These are phyloP conservation scores for Charanyca ferruginea DNA, from an alignment of 2,888 invertebrate genomes.

Conservation along the genomic window DNA sequence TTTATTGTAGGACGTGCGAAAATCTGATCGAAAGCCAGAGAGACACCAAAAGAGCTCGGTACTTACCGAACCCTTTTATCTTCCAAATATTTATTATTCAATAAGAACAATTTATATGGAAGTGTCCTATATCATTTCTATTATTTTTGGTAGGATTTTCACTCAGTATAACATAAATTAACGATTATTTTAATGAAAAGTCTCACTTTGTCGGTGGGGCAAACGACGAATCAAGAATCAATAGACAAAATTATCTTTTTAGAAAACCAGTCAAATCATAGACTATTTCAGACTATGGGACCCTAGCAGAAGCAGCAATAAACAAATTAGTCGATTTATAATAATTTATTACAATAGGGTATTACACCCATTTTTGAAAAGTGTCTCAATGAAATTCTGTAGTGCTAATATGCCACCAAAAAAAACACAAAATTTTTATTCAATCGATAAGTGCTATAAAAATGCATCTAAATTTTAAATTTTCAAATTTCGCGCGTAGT, in stretches of 20 bases:
- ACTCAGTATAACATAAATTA: conserved; percentile 74
- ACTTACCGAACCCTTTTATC: conserved; percentile 57
- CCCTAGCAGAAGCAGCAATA: background rate
- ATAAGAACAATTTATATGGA: conserved; percentile 39
- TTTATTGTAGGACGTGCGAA: conserved; percentile 84
- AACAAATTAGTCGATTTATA: conserved; percentile 29
- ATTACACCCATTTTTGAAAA: too few species aligned
- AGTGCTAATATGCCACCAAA: too few species aligned
- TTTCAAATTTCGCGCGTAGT: too few species aligned
- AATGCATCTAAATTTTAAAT: too few species aligned
- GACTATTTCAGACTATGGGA: conserved; percentile 23
- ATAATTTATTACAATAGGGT: too few species aligned
- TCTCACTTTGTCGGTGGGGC: conserved; percentile 87
- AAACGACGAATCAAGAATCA: conserved; percentile 89
- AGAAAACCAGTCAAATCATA: conserved; percentile 56
- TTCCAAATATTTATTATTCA: conserved; percentile 47
- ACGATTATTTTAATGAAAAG: conserved; percentile 73
- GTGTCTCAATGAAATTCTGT: too few species aligned
- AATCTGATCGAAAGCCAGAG: conserved; percentile 81
- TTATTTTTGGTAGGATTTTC: conserved; percentile 69
- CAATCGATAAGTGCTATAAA: too few species aligned
- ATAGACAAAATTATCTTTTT: conserved; percentile 82
- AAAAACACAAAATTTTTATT: too few species aligned
- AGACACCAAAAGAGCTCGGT: conserved; percentile 74
- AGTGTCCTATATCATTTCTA: conserved; percentile 36